Base-by-base conservation (phyloP, 2,888 invertebrate species). In the Polyploca ridens region DNA sequence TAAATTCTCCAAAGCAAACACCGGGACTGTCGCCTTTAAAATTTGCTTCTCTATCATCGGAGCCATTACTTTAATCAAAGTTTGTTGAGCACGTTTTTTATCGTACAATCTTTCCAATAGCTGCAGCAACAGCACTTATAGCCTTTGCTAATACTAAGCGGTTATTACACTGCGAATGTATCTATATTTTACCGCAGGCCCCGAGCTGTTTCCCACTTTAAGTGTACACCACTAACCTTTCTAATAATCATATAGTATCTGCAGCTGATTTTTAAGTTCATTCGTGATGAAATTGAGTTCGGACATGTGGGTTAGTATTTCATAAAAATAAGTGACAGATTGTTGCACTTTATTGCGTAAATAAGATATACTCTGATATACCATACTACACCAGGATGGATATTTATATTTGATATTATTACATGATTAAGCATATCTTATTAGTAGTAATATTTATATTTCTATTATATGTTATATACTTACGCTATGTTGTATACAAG, bases 51-150 rank as follows among this genome's bases (percentile, higher is more conserved):
- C 54, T 54, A 54, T 54, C 54, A 54, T 54, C 19, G 54, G 10
- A 10, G 3, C 54, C 54, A 54, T 54, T 54, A 19, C 54, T 54
- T 54, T 54, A 54, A 54, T 54, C 54, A 54, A 54, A 54, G 54
- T 54, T 54, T 54, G 54, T 54, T 19, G 54, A 19, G 19, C 54
- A 19, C 54, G 16, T 54, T 54, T 54, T 46, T 19, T 54, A 54
- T 54, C 54, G 54, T 54, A 54, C 54, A 54, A 19, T 54, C 19
- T 54, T 54, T 54, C 54, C 54, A 19, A 16, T 16, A 54, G 16
- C 54, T 54, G 54, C 19, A 19, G n/a, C 54, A n/a, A 19, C 19
- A 19, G 19, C 54, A 54, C 54, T 19, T 54, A 54, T 8, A 54
- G n/a, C 10, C 19, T 1, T 54, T n/a, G 8, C 7, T 46, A 46